Evolutionary conservation across 1,140 invertebrate genomes (phyloP).

Genomic region (Batillaria attramentaria): DNA sequence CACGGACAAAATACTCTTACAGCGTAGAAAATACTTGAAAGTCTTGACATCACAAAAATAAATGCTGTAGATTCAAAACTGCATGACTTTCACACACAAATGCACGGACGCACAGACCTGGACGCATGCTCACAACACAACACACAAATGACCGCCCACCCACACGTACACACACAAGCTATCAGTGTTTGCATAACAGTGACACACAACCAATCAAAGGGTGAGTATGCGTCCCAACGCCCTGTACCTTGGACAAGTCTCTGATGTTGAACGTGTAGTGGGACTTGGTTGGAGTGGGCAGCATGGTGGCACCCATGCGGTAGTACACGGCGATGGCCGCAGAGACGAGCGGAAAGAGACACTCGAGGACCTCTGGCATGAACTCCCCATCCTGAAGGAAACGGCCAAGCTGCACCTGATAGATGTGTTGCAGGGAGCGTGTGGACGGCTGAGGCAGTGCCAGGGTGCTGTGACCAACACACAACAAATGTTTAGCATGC

Average conservation of each 20-base stretch:
- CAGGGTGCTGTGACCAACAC: constrained; percentile 63
- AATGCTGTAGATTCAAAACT: no score
- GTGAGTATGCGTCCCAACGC: no score
- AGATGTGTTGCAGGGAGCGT: constrained; percentile 70
- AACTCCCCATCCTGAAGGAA: constrained; percentile 70
- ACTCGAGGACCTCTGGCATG: constrained; percentile 69
- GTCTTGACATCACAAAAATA: no score
- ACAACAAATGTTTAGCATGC: neutral
- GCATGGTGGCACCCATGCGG: constrained; percentile 64
- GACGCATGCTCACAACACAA: no score
- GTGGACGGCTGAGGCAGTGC: constrained; percentile 70
- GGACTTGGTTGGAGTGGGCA: constrained; percentile 78
- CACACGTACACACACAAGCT: no score
- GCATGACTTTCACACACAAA: no score
- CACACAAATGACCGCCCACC: no score
- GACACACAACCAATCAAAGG: no score
- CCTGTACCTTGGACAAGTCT: constrained; percentile 84
- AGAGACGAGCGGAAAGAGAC: constrained; percentile 66
- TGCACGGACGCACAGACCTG: no score
- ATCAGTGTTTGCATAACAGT: no score
- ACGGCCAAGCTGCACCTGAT: constrained; percentile 70
- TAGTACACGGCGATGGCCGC: constrained; percentile 70
- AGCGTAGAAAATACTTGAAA: no score
- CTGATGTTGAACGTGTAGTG: constrained; percentile 91
- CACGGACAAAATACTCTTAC: no score